Conservation (phyloP, 2,888 invertebrate species). For the Chouioia cunea region DNA sequence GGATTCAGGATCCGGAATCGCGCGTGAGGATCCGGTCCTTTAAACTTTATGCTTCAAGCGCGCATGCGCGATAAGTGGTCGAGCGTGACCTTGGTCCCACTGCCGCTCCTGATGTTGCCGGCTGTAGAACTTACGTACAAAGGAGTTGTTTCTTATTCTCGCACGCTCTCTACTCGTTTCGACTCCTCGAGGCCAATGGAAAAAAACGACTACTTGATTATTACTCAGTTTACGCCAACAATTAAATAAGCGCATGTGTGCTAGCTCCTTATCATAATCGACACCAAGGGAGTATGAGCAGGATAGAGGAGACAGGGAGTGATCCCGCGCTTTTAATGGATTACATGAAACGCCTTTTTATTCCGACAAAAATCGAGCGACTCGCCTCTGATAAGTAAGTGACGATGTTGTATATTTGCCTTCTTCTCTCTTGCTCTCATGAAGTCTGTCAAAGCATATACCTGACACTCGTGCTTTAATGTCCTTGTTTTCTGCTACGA, state of each 20-base stretch:
- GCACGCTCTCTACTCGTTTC: slow-evolving; percentile 1
- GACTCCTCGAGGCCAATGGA: too few species aligned
- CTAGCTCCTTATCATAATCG: slow-evolving; percentile 39
- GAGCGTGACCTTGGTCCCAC: slow-evolving; percentile 36
- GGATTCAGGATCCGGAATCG: slow-evolving; percentile 48
- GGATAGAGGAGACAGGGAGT: neutral
- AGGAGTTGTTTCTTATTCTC: slow-evolving; percentile 37
- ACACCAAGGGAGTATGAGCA: too few species aligned
- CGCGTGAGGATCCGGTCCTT: slow-evolving; percentile 43
- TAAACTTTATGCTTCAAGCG: slow-evolving; percentile 45
- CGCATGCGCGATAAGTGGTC: slow-evolving; percentile 5
- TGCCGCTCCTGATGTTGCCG: slow-evolving; percentile 15
- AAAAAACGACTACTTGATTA: slow-evolving; percentile 7
- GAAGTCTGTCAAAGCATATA: too few species aligned
- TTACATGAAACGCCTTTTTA: slow-evolving; percentile 37
- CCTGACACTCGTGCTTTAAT: slow-evolving; percentile 2
- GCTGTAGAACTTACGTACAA: slow-evolving; percentile 8
- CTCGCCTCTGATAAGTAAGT: slow-evolving; percentile 37
- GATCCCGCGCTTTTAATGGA: slow-evolving; percentile 37
- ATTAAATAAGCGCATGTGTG: slow-evolving; percentile 28
- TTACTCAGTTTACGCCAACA: slow-evolving; percentile 31
- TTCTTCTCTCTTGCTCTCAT: neutral
- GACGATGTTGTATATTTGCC: slow-evolving; percentile 26
- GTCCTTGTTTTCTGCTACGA: slow-evolving; percentile 10
- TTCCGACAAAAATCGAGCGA: slow-evolving; percentile 22